Percentiles rank a stretch among this genome's conserved stretches.
Conservation (phyloP, 1,140 invertebrate genomes). For the Drosophila murphyi region DNA sequence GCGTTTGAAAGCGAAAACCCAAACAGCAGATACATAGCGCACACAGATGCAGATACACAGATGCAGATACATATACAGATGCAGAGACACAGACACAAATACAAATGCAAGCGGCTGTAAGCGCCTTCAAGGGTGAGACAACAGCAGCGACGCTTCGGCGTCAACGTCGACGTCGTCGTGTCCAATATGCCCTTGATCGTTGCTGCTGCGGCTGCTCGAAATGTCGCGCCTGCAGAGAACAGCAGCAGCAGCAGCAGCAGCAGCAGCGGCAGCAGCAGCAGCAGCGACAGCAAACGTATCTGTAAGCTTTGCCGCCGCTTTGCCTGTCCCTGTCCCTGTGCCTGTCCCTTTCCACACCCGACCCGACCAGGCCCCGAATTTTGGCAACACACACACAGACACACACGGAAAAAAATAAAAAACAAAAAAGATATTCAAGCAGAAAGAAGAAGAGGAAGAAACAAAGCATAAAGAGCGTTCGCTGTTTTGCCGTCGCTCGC, state of each 20-base stretch:
- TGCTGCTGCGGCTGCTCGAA: constrained; percentile 49
- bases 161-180: constrained; percentile 45
- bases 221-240: constrained; percentile 53
- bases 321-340: too few relatives aligned
- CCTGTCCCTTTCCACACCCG: constrained; percentile 47
- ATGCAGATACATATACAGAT: constrained; percentile 40
- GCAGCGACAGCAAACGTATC: constrained; percentile 38
- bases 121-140: constrained; percentile 77
- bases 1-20: constrained; percentile 82
- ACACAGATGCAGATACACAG: constrained; percentile 48
- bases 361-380: constrained; percentile 47
- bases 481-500: constrained; percentile 12
- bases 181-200: constrained; percentile 81
- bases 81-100: constrained; percentile 50
- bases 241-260: constrained; percentile 21
- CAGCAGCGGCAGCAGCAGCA: constrained; percentile 14
- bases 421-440: constrained; percentile 1
- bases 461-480: constrained; percentile 55
- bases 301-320: constrained; percentile 57
- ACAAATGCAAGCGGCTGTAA: constrained; percentile 62
- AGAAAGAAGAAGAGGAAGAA: neutral
- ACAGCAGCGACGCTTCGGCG: constrained; percentile 23
- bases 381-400: constrained; percentile 60
- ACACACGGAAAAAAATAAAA: constrained; percentile 1
- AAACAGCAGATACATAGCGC: constrained; percentile 51